Evolutionary conservation across 2,113 vertebrate species (phyloP).

Genomic region (Gila orcuttii): DNA sequence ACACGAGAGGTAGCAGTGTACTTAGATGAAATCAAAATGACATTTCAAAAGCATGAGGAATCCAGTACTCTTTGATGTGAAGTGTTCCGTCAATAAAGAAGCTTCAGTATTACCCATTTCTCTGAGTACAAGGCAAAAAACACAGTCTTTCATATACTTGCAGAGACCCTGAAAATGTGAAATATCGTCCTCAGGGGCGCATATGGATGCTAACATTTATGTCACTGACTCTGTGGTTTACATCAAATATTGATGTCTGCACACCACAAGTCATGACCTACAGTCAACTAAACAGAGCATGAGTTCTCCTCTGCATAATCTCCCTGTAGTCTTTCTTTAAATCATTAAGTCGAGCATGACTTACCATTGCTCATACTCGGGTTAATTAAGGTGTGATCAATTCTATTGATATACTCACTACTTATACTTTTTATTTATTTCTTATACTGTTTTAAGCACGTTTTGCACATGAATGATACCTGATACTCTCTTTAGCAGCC

Average conservation of each 20-base stretch:
- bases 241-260: slow-evolving; percentile 39
- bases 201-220: slow-evolving; percentile 20
- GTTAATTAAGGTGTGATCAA: neutral
- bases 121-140: slow-evolving; percentile 20
- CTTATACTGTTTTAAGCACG: too few species aligned
- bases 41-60: slow-evolving; percentile 64
- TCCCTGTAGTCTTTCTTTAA: neutral
- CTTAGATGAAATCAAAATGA: slow-evolving; percentile 59
- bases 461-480: neutral
- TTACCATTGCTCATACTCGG: neutral
- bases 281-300: neutral
- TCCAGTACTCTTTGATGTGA: slow-evolving; percentile 68
- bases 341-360: neutral
- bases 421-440: too few species aligned
- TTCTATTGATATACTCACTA: neutral
- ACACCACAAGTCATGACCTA: slow-evolving; percentile 11
- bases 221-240: slow-evolving; percentile 26
- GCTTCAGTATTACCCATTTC: slow-evolving; percentile 56
- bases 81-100: slow-evolving; percentile 58
- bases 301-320: neutral
- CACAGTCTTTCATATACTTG: neutral
- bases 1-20: neutral
- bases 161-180: slow-evolving; percentile 2
- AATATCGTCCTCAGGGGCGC: neutral
- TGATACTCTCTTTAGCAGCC: neutral